These are phyloP conservation scores for Hirtodrosophila alboralis DNA, from an alignment of 2,888 invertebrate genomes.

Conservation along the genomic window DNA sequence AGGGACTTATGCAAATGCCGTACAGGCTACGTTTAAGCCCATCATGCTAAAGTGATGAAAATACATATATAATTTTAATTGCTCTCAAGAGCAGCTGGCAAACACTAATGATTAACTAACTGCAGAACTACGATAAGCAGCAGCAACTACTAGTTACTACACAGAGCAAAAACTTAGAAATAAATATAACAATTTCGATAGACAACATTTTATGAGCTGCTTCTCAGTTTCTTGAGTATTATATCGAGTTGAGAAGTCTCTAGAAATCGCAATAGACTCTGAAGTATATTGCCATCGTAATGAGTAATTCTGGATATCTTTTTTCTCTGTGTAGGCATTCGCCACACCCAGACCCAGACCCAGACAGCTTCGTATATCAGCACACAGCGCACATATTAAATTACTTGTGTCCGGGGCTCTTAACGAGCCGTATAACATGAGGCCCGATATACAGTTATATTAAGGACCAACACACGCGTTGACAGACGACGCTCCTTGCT, in stretches of 20 bases:
- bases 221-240: too few species aligned
- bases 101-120: conserved; percentile 51
- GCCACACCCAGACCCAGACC: conserved; percentile 3
- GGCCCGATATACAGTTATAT: conserved; percentile 46
- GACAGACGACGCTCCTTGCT: conserved; percentile 10
- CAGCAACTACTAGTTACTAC: conserved; percentile 5
- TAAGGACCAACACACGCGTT: conserved; percentile 19
- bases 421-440: conserved; percentile 57
- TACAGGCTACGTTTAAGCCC: conserved; percentile 10
- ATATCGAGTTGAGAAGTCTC: too few species aligned
- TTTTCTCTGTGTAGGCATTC: background rate
- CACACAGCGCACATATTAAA: conserved; percentile 63
- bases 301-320: too few species aligned
- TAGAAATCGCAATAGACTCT: too few species aligned
- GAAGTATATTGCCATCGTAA: too few species aligned
- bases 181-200: too few species aligned
- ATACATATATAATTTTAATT: conserved; percentile 65
- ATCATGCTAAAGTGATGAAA: conserved; percentile 26
- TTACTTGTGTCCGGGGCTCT: conserved; percentile 51
- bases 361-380: conserved; percentile 31
- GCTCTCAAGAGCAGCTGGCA: conserved; percentile 41
- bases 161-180: background rate
- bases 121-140: background rate
- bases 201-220: too few species aligned
- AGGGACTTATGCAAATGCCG: conserved; percentile 50